These are phyloP conservation scores for Rhinopithecus roxellana DNA, from an alignment of 2,113 vertebrate species.

Conservation along the genomic window DNA sequence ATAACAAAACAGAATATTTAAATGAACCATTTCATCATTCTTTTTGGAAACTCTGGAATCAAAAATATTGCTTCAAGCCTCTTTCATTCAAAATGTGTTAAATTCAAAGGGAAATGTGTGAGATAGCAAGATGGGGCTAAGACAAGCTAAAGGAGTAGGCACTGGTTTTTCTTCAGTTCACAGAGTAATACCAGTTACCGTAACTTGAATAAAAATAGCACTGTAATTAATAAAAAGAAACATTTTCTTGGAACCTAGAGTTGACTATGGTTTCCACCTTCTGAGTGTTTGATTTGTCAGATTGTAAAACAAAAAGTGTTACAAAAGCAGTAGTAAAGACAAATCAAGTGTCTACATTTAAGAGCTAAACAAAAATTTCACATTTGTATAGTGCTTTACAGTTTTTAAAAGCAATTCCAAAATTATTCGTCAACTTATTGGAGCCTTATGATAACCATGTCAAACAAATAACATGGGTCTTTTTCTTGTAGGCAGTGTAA, in stretches of 20 bases:
- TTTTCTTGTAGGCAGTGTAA: background rate
- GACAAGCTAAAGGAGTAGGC: background rate
- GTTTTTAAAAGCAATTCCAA: slow-evolving; percentile 15
- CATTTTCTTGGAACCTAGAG: background rate
- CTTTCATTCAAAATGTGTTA: background rate
- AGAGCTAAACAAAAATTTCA: background rate
- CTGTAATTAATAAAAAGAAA: background rate
- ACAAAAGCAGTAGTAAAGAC: background rate
- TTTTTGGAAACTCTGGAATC: background rate
- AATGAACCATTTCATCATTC: background rate
- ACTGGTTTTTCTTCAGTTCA: background rate
- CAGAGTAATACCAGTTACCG: background rate
- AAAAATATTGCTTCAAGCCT: background rate
- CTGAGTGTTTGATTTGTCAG: background rate
- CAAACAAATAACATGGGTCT: background rate
- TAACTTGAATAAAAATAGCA: background rate
- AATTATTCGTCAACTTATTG: background rate
- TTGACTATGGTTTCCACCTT: background rate
- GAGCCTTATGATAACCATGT: background rate
- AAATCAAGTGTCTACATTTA: slow-evolving; percentile 30
- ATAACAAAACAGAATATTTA: background rate
- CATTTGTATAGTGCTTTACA: background rate
- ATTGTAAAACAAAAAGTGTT: slow-evolving; percentile 11
- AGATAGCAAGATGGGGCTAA: background rate
- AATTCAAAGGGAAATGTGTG: background rate